phyloP scores from a whole-genome alignment of 2,113 vertebrate genomes.

The Panthera uncia region DNA sequence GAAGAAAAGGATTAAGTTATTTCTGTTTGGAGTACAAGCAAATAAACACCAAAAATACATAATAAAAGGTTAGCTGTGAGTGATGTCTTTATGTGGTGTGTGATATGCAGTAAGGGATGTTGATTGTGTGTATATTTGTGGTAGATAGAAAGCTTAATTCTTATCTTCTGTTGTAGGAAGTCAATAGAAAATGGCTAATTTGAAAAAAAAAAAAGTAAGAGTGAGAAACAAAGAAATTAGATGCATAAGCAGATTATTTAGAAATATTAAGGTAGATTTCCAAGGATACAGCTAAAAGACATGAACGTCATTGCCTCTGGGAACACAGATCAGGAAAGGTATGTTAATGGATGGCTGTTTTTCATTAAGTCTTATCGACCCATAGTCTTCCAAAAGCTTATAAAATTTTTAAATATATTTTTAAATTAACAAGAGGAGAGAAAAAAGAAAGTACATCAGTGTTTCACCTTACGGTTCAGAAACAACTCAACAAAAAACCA shows the following conservation, averaged over 20 bases:
- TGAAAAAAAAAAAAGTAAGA: not conserved
- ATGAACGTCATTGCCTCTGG: not conserved
- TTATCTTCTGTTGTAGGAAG: not conserved
- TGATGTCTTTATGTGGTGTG: not conserved
- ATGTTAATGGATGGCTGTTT: accelerated
- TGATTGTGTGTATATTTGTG: too few species aligned
- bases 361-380: not conserved
- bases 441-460: not conserved
- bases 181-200: not conserved
- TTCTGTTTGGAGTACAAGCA: not conserved
- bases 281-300: not conserved
- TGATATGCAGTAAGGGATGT: not conserved
- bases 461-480: not conserved
- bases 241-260: not conserved
- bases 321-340: not conserved
- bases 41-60: not conserved
- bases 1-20: not conserved
- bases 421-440: not conserved
- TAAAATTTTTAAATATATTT: not conserved
- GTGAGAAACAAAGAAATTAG: not conserved
- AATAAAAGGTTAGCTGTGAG: not conserved
- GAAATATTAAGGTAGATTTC: not conserved
- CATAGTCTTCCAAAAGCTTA: not conserved
- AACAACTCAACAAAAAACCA: not conserved
- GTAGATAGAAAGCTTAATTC: not conserved